Evolutionary conservation across 2,888 invertebrate species (phyloP), one percentile per base, ranked within the genome.

Genomic region (Luffia ferchaultella): DNA sequence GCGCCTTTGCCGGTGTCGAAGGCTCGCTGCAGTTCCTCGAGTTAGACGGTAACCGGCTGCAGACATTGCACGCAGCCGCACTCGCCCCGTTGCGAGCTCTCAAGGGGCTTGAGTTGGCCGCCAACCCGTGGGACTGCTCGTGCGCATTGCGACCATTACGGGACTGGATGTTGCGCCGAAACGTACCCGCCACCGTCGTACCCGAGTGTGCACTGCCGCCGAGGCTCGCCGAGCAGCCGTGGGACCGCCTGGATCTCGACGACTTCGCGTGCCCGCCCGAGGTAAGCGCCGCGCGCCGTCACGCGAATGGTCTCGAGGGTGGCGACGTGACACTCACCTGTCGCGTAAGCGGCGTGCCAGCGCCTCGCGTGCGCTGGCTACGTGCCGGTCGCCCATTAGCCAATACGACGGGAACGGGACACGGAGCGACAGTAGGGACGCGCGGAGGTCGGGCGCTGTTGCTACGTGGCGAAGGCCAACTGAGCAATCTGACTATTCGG

Each of bases 111-210:
- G 92, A 92, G 61, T 71, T 94, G 56, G 88, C 90, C n/a, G 87
- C 86, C 53, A 94, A 94, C 71, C 91, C 90, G 0, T 93, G 93
- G 93, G 91, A 93, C 68, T 94, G 93, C 68, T 90, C 92, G 43
- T 94, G 94, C 67, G 85, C 86, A 19, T 68, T 94, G 53, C 82
- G 92, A 50, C 91, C 93, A 0, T 69, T 93, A 54, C 79, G 92
- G 18, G 89, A 90, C 60, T 94, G 93, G 93, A 91, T 94, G 91
- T 72, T 90, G 54, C 84, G 85, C 52, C 88, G 88, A 63, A 93
- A 93, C 65, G 89, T 94, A 40, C 93, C 93, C 3, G 89, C 89
- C 51, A 90, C 83, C 2, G 76, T 82, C 9, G 77, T 78, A 7
- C 93, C 93, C 0, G 84, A 88, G 1, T 94, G 94, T 62, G 85